These are phyloP conservation scores for Tromatobia lineatoria DNA, from an alignment of 2,888 invertebrate genomes.

Conservation along the genomic window DNA sequence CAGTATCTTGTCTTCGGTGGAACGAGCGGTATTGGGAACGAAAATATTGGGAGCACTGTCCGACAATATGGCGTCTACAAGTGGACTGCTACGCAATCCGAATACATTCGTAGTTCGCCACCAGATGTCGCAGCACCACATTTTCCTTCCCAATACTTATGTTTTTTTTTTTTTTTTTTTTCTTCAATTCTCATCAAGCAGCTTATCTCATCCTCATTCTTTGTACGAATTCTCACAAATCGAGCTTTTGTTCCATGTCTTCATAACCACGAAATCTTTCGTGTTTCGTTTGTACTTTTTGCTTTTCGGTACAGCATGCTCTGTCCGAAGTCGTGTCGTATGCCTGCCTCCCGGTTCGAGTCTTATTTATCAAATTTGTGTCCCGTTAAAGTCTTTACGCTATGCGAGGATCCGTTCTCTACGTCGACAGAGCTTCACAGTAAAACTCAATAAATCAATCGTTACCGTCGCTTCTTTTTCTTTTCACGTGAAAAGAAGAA, in stretches of 20 bases:
- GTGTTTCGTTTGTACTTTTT: slow-evolving; percentile 12
- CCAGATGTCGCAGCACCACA: slow-evolving; percentile 28
- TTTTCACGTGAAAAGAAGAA: background rate
- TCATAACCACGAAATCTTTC: slow-evolving; percentile 32
- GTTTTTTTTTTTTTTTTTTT: too few species aligned
- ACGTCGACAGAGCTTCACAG: background rate
- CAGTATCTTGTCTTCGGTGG: slow-evolving; percentile 84
- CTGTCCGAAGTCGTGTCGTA: slow-evolving; percentile 61
- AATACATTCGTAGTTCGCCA: slow-evolving; percentile 20
- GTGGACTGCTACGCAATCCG: slow-evolving; percentile 6
- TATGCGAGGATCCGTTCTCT: background rate
- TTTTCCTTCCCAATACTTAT: slow-evolving; percentile 34
- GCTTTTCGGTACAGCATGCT: slow-evolving; percentile 53
- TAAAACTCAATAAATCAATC: slow-evolving; percentile 1
- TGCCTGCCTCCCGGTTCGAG: slow-evolving; percentile 65
- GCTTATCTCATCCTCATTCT: slow-evolving; percentile 19
- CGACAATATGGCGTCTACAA: slow-evolving; percentile 11
- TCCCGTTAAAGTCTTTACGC: slow-evolving; percentile 20
- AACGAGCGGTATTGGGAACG: slow-evolving; percentile 45
- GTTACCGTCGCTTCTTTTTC: background rate
- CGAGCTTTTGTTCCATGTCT: slow-evolving; percentile 9
- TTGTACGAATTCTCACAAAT: slow-evolving; percentile 29
- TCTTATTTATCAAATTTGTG: slow-evolving; percentile 16
- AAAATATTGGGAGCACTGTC: slow-evolving; percentile 10
- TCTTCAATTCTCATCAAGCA: background rate